Base-by-base conservation (phyloP, 2,113 vertebrate species). In the Austrofundulus limnaeus region DNA sequence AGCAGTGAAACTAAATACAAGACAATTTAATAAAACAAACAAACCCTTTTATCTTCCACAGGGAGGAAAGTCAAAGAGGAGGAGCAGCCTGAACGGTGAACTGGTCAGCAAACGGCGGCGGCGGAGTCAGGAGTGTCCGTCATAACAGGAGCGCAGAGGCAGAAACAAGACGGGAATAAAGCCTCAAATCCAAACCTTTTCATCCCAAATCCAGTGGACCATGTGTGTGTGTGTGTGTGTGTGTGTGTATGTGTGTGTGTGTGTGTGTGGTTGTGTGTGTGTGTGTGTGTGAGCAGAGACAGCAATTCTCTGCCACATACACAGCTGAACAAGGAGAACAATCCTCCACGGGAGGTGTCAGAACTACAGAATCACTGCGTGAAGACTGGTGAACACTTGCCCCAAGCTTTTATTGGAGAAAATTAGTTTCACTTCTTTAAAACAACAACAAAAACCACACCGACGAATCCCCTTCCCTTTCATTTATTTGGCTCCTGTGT, bases 81-180 rank as follows among this genome's bases (percentile, higher is more conserved):
- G 69, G 66, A 74, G 58, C 31, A 34, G 77, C 75, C 61, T 87
- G 50, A 92, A 89, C 9, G 83, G 84, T 16, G 85, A 83, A 25
- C 14, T 84, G 64, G 68, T 75, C 71, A 66, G 75, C 31, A 93
- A 92, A 67, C 84, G 82, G 4, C 80, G 82, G 5, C 76, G 90
- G 46, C 82, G 70, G 61, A 93, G 91, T 81, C 83, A 88, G 73
- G 90, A 93, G 23, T 63, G 80, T 62, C 58, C 51, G 0, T 89
- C 71, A 58, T 72, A 73, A 34, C 21, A 51, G 53, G 55, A 19
- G 60, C 72, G 64, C 56, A 39, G 76, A 80, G 82, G 72, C 73
- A 71, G 71, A 62, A 72, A 73, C 9, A 21, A 71, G 68, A 72
- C 63, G 10, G 31, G 52, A 23, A 41, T 61, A 78, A 74, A 60